Base-by-base conservation (phyloP, 53 echinoderm and acorn worm species). In the Holothuria leucospilota region DNA sequence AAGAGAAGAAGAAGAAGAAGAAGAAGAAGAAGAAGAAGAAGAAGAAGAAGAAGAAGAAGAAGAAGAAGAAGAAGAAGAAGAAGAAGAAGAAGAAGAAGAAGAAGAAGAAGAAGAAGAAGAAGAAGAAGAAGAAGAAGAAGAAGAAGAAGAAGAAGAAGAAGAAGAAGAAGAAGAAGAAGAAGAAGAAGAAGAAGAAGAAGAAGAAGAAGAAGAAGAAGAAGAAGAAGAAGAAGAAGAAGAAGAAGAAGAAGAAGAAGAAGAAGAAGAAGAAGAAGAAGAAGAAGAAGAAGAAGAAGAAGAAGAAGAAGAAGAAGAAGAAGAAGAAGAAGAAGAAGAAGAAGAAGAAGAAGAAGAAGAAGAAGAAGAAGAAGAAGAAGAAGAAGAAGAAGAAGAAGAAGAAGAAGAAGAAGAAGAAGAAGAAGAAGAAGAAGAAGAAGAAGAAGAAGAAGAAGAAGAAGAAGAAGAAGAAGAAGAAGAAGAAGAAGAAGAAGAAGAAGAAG, bases 251-350 rank as follows among this genome's bases (percentile, higher is more conserved):
- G 80, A 79, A 79, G 80, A 79, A 59, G 59, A 24, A 78, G 24
- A 78, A 20, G 56, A 24, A 78, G 41, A 78, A 38, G 59, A 80
- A 80, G 62, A 80, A 80, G 28, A 56, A 59, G 80, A 79, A 79
- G 80, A 79, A 59, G 59, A 24, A 78, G 24, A 78, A 20, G 56
- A 24, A 78, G 41, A 78, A 38, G 59, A 80, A 80, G 62, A 80
- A 80, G 28, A 56, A 59, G 80, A 79, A 79, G 80, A 79, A 59
- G 59, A 24, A 78, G 24, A 78, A 20, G 56, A 24, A 78, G 41
- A 78, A 38, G 59, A 80, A 80, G 62, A 80, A 80, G 28, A 56
- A 59, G 80, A 79, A 79, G 80, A 79, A 59, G 60, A 59, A 79
- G 60, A 79, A 59, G 60, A 79, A 59, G 60, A 79, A 79, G 61